These are phyloP conservation scores for Achlya flavicornis DNA, from an alignment of 2,888 invertebrate genomes.

Conservation along the genomic window DNA sequence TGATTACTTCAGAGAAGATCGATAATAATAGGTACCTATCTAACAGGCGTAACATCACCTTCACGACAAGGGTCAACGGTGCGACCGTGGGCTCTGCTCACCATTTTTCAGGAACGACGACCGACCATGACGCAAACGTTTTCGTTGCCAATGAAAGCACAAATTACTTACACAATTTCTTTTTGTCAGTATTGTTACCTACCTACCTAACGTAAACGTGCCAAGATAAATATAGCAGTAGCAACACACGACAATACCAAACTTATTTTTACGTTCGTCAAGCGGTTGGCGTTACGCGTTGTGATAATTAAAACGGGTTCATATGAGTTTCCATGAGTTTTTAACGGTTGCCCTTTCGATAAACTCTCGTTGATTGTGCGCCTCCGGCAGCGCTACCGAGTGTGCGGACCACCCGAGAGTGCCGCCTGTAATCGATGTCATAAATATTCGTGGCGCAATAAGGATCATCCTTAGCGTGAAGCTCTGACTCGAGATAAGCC, in stretches of 20 bases:
- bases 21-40: neutral
- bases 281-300: slow-evolving; percentile 38
- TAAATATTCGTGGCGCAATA: slow-evolving; percentile 75
- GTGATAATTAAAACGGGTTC: slow-evolving; percentile 41
- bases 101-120: slow-evolving; percentile 65
- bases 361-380: slow-evolving; percentile 61
- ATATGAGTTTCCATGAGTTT: slow-evolving; percentile 63
- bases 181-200: slow-evolving; percentile 40
- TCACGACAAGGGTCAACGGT: slow-evolving; percentile 53
- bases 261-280: slow-evolving; percentile 29
- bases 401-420: slow-evolving; percentile 67
- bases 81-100: slow-evolving; percentile 45
- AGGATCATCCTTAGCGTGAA: slow-evolving; percentile 62
- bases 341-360: slow-evolving; percentile 66
- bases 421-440: slow-evolving; percentile 52
- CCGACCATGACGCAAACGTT: slow-evolving; percentile 64
- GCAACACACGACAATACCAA: slow-evolving; percentile 47
- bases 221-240: slow-evolving; percentile 57
- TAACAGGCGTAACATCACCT: slow-evolving; percentile 39
- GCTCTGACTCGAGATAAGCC: slow-evolving; percentile 67
- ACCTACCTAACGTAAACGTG: slow-evolving; percentile 44
- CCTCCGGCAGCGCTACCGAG: slow-evolving; percentile 68
- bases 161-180: slow-evolving; percentile 43
- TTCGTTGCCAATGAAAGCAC: slow-evolving; percentile 52
- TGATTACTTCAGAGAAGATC: neutral